Percentiles rank a stretch among this genome's conserved stretches.
phyloP scores from a whole-genome alignment of 2,113 vertebrate species.

The Phrynosoma platyrhinos region DNA sequence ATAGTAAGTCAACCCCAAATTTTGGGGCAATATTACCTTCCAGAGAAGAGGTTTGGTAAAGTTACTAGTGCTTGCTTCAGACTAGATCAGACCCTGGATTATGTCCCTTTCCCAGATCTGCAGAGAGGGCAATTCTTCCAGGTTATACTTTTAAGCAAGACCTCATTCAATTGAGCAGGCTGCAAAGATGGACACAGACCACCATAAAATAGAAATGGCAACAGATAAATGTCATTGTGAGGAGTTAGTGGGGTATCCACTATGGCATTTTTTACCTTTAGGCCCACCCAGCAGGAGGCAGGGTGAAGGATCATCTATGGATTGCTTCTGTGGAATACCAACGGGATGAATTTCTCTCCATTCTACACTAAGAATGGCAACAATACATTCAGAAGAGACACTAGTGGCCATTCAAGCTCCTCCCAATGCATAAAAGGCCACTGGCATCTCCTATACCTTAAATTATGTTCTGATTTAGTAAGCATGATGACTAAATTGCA shows the following conservation, averaged over 20 bases:
- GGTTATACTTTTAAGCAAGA: neutral
- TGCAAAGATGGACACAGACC: neutral
- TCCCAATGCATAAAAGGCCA: neutral
- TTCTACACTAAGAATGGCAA: too few species aligned
- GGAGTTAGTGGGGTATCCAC: neutral
- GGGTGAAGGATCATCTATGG: neutral
- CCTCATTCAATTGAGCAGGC: neutral
- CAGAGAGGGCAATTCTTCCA: neutral
- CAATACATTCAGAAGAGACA: too few species aligned
- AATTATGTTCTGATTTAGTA: too few species aligned
- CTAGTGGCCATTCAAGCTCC: neutral
- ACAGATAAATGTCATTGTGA: neutral
- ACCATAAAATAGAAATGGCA: neutral
- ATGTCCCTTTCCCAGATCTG: neutral
- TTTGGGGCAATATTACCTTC: fast-evolving
- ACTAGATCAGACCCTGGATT: neutral
- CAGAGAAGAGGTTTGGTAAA: neutral
- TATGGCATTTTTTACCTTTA: neutral
- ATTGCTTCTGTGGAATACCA: too few species aligned
- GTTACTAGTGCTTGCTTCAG: neutral
- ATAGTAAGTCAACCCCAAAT: too few species aligned
- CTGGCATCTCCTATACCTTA: neutral
- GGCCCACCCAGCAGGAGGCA: too few species aligned
- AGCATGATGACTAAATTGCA: neutral
- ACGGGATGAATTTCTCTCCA: neutral